A percentile compares a stretch with the other conserved stretches of the same genome.
These are phyloP conservation scores for Zaprionus inermis DNA, from an alignment of 1,140 invertebrate species.

Conservation along the genomic window DNA sequence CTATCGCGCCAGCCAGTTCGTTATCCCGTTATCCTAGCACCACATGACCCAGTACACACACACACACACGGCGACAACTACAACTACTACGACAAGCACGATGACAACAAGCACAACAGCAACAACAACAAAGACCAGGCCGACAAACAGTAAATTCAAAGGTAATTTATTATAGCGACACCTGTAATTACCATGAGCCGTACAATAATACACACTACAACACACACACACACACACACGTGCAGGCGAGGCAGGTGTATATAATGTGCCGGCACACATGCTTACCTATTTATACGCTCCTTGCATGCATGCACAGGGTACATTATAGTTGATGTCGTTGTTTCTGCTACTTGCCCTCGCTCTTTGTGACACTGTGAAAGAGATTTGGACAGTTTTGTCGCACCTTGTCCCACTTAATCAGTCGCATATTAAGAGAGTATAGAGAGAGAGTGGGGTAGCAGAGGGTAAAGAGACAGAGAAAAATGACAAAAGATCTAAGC, in stretches of 20 bases:
- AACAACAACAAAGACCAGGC: slow-evolving; percentile 53
- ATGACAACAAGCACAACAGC: slow-evolving; percentile 37
- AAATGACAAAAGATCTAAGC: not conserved
- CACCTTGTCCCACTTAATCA: slow-evolving; percentile 33
- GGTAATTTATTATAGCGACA: slow-evolving; percentile 83
- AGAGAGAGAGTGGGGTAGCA: not conserved
- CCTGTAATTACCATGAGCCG: slow-evolving; percentile 81
- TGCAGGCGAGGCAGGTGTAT: slow-evolving; percentile 9
- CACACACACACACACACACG: slow-evolving; percentile 24
- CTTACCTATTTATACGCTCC: slow-evolving; percentile 29
- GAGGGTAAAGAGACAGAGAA: not conserved
- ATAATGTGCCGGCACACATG: slow-evolving; percentile 13
- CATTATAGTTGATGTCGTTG: slow-evolving; percentile 18
- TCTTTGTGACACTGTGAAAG: slow-evolving; percentile 3
- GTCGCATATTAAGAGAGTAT: not conserved
- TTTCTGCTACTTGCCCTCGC: slow-evolving; percentile 1
- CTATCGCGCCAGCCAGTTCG: not conserved
- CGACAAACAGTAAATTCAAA: slow-evolving; percentile 83
- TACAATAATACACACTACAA: slow-evolving; percentile 77
- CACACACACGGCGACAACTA: slow-evolving; percentile 43
- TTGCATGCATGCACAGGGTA: slow-evolving; percentile 1
- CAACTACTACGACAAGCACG: slow-evolving; percentile 34
- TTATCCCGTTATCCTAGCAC: slow-evolving; percentile 24
- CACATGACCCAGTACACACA: too few species aligned
- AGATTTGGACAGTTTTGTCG: slow-evolving; percentile 32